Conservation (phyloP, 2,113 vertebrate genomes). For the Verasper variegatus region DNA sequence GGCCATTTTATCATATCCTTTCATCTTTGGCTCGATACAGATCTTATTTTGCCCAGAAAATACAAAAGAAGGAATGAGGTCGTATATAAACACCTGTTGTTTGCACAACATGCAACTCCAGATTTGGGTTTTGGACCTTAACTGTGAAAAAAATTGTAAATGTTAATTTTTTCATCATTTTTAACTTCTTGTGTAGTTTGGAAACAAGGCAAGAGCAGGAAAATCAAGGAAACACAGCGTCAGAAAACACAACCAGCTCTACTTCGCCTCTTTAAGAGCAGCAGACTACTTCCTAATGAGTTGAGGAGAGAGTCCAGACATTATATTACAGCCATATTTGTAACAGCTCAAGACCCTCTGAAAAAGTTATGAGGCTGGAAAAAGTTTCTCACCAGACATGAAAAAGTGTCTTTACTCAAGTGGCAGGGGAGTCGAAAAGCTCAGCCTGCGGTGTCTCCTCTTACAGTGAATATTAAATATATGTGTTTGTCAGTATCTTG, state of each 20-base stretch:
- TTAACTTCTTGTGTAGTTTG: no score
- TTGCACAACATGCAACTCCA: background rate
- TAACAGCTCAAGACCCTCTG: background rate
- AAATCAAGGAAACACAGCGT: background rate
- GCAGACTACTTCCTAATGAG: slow-evolving; percentile 9
- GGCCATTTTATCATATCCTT: slow-evolving; percentile 59
- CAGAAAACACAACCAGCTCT: slow-evolving; percentile 5
- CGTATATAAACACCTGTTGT: slow-evolving; percentile 11
- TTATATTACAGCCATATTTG: no score
- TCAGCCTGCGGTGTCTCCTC: no score
- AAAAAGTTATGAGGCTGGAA: slow-evolving; percentile 27
- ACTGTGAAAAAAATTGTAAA: no score
- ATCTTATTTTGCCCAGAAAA: slow-evolving; percentile 39
- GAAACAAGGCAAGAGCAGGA: background rate
- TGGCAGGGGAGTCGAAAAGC: no score
- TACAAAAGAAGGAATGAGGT: slow-evolving; percentile 33
- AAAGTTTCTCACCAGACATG: slow-evolving; percentile 21
- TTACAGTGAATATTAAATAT: no score
- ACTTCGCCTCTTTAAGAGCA: background rate
- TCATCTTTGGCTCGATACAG: slow-evolving; percentile 43
- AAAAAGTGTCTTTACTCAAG: slow-evolving; percentile 32
- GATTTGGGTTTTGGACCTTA: background rate
- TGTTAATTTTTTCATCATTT: no score
- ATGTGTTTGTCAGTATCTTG: no score
- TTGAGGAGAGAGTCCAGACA: background rate